Evolutionary conservation across 2,888 invertebrate genomes (phyloP), one percentile per base, ranked within the genome.

Genomic region (Molorchus minor): DNA sequence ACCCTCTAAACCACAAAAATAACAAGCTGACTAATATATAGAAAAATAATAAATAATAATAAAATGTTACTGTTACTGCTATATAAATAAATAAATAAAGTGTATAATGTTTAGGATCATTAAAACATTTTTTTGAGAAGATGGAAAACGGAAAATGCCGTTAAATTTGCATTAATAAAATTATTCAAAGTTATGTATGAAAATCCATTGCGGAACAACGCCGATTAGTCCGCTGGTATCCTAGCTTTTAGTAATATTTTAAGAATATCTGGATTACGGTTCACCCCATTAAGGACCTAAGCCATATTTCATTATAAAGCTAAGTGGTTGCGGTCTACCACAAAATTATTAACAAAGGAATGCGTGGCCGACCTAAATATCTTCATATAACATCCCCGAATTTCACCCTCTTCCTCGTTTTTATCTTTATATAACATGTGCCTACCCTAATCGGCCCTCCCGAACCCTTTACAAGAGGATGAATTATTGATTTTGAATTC

Each of bases 401-500:
- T 43, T 21, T 43, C 15, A 21, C 21, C 25, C 43, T 13, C 12
- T 8, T 43, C 25, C 43, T 20, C 20, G 17, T 40, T 40, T 40
- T 40, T 40, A 40, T 25, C 13, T 43, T 43, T 25, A 15, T 43
- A 25, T 12, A n/a, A 21, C 12, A 10, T 15, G 12, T 43, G 12
- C 43, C 43, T 43, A 25, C 25, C 43, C 43, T 43, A 25, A 21
- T 25, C 25, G 25, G 15, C 25, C 21, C 13, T 21, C 21, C 41
- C 25, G 7, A 12, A 2, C 43, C 13, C 25, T 2, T 15, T 12
- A 7, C 7, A 21, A 21, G 43, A 43, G 12, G 21, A 20, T 21
- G 13, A 21, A 25, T 43, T 21, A 43, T 43, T 8, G 43, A 43
- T 43, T 43, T 21, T 43, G 25, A 43, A 43, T 43, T 43, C 20